Evolutionary conservation across 1,140 invertebrate genomes (phyloP).

Genomic region (Bombus pyrosoma): DNA sequence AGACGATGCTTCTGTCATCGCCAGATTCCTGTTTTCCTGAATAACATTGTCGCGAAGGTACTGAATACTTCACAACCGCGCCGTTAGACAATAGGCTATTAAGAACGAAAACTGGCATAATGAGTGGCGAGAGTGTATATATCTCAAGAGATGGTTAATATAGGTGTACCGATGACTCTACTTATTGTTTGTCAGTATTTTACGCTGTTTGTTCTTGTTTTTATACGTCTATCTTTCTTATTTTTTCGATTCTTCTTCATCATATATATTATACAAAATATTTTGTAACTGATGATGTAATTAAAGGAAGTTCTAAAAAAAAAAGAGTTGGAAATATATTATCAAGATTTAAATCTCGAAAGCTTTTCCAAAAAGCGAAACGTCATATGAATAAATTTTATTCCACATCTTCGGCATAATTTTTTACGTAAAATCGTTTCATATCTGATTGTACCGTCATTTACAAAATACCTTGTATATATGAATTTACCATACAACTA

Average conservation of each 20-base stretch:
- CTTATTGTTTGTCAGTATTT: neutral
- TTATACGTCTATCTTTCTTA: neutral
- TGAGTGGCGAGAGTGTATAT: neutral
- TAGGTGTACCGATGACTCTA: neutral
- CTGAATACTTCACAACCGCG: constrained; percentile 21
- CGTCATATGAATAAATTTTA: no score
- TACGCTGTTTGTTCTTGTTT: neutral
- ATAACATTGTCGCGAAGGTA: constrained; percentile 14
- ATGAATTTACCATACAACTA: no score
- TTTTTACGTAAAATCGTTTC: no score
- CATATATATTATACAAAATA: no score
- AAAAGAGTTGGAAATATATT: no score
- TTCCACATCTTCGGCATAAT: no score
- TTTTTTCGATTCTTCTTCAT: neutral
- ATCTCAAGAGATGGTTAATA: neutral
- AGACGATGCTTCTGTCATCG: constrained; percentile 32
- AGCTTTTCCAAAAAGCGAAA: no score
- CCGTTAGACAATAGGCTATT: constrained; percentile 28
- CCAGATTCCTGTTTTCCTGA: neutral
- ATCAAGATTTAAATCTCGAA: no score
- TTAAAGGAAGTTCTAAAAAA: no score
- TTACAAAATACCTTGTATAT: no score
- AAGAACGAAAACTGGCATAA: constrained; percentile 10
- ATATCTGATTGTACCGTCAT: no score
- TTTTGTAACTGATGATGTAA: no score